Percentiles rank a stretch among this genome's conserved stretches.
Evolutionary conservation across 2,797 vertebrate species (phyloP).

Genomic region (Epinephelus malabaricus): DNA sequence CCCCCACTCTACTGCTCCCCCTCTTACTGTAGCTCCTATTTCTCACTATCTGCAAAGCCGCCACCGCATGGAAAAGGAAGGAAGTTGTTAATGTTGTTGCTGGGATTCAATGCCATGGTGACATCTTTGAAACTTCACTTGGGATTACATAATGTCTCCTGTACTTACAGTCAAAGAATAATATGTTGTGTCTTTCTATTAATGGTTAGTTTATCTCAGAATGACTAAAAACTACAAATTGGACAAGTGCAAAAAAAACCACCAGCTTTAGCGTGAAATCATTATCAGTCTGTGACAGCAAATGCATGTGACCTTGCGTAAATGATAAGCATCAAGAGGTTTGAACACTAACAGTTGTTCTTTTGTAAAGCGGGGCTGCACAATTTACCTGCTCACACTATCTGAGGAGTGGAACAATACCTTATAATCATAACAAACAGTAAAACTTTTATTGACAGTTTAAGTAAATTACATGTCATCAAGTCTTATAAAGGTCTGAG

Average conservation of each 20-base stretch:
- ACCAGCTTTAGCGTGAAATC: neutral
- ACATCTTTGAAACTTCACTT: constrained; percentile 40
- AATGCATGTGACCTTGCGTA: neutral
- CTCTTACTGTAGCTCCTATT: constrained; percentile 32
- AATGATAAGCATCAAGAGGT: neutral
- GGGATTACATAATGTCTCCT: constrained; percentile 38
- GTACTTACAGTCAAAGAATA: constrained; percentile 19
- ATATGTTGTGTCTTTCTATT: neutral
- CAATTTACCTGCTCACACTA: neutral
- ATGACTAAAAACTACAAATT: constrained; percentile 5
- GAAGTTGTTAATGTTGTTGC: constrained; percentile 63
- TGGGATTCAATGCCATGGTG: constrained; percentile 33
- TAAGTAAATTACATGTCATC: neutral
- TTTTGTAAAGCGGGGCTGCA: neutral
- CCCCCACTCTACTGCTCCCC: neutral
- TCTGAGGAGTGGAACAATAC: neutral
- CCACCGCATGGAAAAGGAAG: constrained; percentile 63
- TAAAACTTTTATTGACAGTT: neutral
- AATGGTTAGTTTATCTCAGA: constrained; percentile 11
- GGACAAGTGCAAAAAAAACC: neutral
- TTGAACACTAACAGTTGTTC: neutral
- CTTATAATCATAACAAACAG: too few relatives aligned
- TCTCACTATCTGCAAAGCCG: constrained; percentile 31
- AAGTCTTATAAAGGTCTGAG: neutral
- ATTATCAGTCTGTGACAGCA: neutral